Conservation (phyloP, 2,888 invertebrate species). For the Sarcophaga subvicina region DNA sequence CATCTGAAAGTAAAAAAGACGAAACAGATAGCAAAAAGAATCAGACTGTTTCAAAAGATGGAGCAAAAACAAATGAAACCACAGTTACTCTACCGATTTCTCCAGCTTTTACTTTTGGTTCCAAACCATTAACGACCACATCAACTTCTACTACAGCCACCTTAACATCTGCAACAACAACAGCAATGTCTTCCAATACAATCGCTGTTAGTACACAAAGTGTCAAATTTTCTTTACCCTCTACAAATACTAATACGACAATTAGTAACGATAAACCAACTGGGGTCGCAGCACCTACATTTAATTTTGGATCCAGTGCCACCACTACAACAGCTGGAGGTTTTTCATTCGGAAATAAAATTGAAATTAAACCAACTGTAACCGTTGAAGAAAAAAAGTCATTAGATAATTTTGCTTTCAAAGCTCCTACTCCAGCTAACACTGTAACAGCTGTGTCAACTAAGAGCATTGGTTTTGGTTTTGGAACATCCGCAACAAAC, state of each 20-base stretch:
- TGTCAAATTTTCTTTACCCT: constrained; percentile 71
- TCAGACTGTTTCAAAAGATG: constrained; percentile 50
- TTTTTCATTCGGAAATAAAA: constrained; percentile 68
- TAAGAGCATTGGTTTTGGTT: constrained; percentile 45
- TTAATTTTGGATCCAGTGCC: constrained; percentile 48
- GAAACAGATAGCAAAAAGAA: constrained; percentile 66
- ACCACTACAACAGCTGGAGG: constrained; percentile 65
- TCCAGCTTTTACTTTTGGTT: constrained; percentile 50
- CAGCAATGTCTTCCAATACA: constrained; percentile 47
- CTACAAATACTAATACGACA: constrained; percentile 44
- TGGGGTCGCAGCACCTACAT: constrained; percentile 57
- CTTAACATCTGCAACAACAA: neutral
- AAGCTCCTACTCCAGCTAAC: constrained; percentile 56
- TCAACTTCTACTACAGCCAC: constrained; percentile 37
- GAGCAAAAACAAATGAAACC: constrained; percentile 46
- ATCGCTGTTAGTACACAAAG: constrained; percentile 51
- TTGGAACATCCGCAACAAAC: constrained; percentile 43
- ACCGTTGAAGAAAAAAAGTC: constrained; percentile 18
- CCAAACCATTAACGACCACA: constrained; percentile 18
- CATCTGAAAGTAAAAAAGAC: constrained; percentile 63
- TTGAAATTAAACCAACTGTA: constrained; percentile 22
- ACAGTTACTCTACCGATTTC: constrained; percentile 32
- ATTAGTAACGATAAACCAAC: constrained; percentile 61
- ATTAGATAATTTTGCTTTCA: constrained; percentile 66
- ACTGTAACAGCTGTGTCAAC: constrained; percentile 23